Evolutionary conservation across 2,797 vertebrate species (phyloP).

Genomic region (Enteromius anoplus): DNA sequence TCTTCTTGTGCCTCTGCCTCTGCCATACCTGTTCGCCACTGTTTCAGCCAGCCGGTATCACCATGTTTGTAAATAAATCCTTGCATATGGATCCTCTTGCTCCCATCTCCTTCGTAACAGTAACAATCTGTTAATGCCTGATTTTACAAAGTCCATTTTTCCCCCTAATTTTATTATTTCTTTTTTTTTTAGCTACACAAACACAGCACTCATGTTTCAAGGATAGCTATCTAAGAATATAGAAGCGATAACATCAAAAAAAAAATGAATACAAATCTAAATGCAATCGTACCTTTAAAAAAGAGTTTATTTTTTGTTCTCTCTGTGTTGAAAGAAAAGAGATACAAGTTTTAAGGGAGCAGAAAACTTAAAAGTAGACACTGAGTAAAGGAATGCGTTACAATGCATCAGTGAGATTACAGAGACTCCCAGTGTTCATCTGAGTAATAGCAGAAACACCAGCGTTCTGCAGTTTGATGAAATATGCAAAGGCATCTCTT

Average conservation of each 20-base stretch:
- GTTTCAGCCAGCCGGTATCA: too few relatives aligned
- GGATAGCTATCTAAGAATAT: background rate
- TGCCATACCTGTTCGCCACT: too few relatives aligned
- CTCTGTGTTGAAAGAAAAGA: background rate
- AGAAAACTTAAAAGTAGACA: background rate
- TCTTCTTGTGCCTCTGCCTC: too few relatives aligned
- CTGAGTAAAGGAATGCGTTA: background rate
- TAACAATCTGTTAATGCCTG: background rate
- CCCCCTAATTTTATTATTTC: background rate
- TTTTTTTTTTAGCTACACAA: background rate
- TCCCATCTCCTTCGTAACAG: too few relatives aligned
- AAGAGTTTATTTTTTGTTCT: background rate
- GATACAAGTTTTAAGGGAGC: background rate
- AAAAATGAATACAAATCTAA: background rate
- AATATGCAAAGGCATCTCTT: conserved; percentile 36
- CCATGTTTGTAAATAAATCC: too few relatives aligned
- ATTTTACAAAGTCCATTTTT: background rate
- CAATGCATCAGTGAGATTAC: conserved; percentile 56
- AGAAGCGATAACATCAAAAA: background rate
- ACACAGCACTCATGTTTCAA: background rate
- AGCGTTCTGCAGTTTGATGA: conserved; percentile 8
- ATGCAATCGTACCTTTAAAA: background rate
- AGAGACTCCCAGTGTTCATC: conserved; percentile 68
- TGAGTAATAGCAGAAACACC: conserved; percentile 58
- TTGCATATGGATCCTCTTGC: too few relatives aligned